phyloP scores from a whole-genome alignment of 92 coral and sea anemone genomes.

The Pocillopora grandis region DNA sequence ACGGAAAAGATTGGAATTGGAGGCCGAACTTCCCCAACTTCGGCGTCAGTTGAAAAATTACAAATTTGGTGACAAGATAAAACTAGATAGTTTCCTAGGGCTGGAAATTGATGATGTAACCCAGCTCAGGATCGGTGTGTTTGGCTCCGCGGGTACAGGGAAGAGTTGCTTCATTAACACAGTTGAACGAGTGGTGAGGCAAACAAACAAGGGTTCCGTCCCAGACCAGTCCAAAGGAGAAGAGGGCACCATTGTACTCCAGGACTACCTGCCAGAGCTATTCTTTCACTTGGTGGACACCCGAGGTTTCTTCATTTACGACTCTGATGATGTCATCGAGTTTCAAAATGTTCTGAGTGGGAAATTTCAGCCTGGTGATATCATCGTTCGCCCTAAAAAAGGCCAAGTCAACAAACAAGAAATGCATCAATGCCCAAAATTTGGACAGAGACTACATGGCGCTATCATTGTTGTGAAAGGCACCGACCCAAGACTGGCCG shows the following conservation, averaged over 20 bases:
- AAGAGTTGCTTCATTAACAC: slow-evolving; percentile 71
- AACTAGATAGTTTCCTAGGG: slow-evolving; percentile 55
- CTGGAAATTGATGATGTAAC: slow-evolving; percentile 52
- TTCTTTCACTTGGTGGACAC: slow-evolving; percentile 69
- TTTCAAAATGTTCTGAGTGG: slow-evolving; percentile 58
- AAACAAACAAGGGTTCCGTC: slow-evolving; percentile 49
- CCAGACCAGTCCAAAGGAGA: slow-evolving; percentile 44
- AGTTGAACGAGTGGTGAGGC: slow-evolving; percentile 51
- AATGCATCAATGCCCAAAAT: background rate
- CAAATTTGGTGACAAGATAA: slow-evolving; percentile 57
- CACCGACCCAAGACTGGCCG: slow-evolving; percentile 50
- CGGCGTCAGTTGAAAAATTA: slow-evolving; percentile 48
- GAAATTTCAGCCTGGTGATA: slow-evolving; percentile 49
- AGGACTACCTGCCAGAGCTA: slow-evolving; percentile 58
- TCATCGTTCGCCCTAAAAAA: slow-evolving; percentile 8
- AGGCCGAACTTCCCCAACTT: slow-evolving; percentile 41
- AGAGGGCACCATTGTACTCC: slow-evolving; percentile 58
- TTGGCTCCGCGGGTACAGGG: slow-evolving; percentile 73
- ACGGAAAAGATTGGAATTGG: slow-evolving; percentile 21
- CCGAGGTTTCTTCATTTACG: slow-evolving; percentile 58
- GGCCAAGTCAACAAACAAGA: background rate
- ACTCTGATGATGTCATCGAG: slow-evolving; percentile 43
- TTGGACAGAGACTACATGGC: slow-evolving; percentile 58
- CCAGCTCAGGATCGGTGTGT: slow-evolving; percentile 64
- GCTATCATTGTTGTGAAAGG: slow-evolving; percentile 61